Base-by-base conservation (phyloP, 2,888 invertebrate species). In the Ectemnius lituratus region DNA sequence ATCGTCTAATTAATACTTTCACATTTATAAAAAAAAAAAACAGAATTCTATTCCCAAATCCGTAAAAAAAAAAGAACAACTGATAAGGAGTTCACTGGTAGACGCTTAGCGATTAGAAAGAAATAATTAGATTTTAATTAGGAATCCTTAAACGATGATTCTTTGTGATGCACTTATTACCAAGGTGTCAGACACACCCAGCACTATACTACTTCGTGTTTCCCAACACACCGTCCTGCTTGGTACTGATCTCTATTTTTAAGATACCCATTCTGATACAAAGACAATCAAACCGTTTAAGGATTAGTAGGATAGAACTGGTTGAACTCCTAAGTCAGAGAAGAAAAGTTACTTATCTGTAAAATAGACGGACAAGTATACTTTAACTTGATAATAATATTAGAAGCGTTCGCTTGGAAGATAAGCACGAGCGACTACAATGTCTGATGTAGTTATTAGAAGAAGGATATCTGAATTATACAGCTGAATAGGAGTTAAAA, bases 401-500 rank as follows among this genome's bases (percentile, higher is more conserved):
- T 52, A 16, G 52, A 37, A 37, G 11, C 8, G 37, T 6, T 37
- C 16, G 16, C 14, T 52, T 16, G n/a, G 13, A 52, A 5, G 52
- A 52, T 49, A 16, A 23, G 37, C n/a, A 52, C 16, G 16, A 52
- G n/a, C 14, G 52, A 16, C 49, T 4, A 49, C 49, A 49, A 49
- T 13, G 14, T 49, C 16, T 16, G 14, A 0, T 13, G 16, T 49
- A 46, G 16, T 56, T 28, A 37, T 23, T 64, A 20, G 64, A 52
- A 20, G 52, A 3, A 49, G 20, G 6, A 5, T 52, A 56, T 62
- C 18, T 18, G 8, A 37, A 62, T 28, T 57, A 69, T 16, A 52
- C 14, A 58, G 76, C 71, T 68, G 68, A 72, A 72, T 75, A 68
- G 28, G 16, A 72, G 60, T 65, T 67, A 49, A 57, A 27, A 61